A percentile compares a stretch with the other conserved stretches of the same genome.
These are phyloP conservation scores for Gallinago nigripennis DNA, from an alignment of 2,797 vertebrate genomes.

Conservation along the genomic window DNA sequence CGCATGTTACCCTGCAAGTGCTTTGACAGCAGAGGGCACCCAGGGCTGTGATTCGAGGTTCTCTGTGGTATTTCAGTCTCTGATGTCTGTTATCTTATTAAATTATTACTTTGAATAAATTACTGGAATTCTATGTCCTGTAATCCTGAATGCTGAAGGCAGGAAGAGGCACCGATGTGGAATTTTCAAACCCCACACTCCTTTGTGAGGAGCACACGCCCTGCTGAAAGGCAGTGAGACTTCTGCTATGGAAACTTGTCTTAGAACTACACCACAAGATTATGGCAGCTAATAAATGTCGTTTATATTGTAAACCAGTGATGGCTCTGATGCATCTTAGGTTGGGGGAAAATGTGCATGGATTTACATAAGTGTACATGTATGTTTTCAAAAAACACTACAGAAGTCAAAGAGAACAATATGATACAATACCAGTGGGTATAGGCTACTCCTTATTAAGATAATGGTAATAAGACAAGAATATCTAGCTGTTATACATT, in stretches of 20 bases:
- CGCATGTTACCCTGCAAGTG: background rate
- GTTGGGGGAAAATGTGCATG: background rate
- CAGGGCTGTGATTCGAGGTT: background rate
- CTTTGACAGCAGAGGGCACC: background rate
- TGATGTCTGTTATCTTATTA: background rate
- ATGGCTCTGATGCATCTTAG: background rate
- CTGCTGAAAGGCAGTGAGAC: background rate
- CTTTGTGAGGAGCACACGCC: background rate
- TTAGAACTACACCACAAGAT: background rate
- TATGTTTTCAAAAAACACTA: background rate
- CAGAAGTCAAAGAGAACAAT: background rate
- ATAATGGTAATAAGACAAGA: background rate
- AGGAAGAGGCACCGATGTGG: background rate
- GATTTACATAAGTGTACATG: background rate
- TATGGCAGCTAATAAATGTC: background rate
- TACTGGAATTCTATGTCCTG: background rate
- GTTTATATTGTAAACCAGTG: background rate
- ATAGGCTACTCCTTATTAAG: background rate
- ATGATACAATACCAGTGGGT: background rate
- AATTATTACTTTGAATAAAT: background rate
- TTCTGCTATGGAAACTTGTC: background rate
- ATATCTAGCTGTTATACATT: background rate
- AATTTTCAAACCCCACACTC: background rate
- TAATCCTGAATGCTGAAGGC: background rate
- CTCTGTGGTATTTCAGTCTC: background rate